Evolutionary conservation across 2,113 vertebrate genomes (phyloP).

Genomic region (Charadrius vociferus): DNA sequence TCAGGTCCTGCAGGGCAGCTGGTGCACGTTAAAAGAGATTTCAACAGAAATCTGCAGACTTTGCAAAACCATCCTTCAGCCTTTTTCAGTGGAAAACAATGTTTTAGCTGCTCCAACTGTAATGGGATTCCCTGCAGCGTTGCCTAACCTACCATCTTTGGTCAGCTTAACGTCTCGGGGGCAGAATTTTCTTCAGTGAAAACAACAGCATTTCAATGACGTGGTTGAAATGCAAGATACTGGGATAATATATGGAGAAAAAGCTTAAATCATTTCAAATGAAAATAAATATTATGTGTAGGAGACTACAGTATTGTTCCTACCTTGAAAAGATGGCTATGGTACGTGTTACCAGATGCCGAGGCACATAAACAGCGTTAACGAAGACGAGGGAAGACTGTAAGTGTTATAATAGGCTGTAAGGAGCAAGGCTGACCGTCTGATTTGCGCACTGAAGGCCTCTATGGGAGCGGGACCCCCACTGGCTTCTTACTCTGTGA

Average conservation of each 20-base stretch:
- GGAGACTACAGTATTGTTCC: not conserved
- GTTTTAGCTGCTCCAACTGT: not conserved
- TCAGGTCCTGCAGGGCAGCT: not conserved
- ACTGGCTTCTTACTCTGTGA: not conserved
- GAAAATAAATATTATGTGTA: not conserved
- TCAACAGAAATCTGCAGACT: not conserved
- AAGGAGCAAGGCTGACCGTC: not conserved
- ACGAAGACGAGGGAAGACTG: not conserved
- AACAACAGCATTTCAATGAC: not conserved
- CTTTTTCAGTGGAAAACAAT: not conserved
- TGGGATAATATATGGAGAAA: not conserved
- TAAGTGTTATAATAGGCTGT: not conserved
- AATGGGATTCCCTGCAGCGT: not conserved
- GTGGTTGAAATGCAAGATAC: not conserved
- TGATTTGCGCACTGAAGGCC: not conserved
- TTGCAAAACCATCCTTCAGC: not conserved
- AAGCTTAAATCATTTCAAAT: not conserved
- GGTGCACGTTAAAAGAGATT: not conserved
- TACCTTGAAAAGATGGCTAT: not conserved
- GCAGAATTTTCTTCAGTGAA: not conserved
- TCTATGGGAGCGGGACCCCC: not conserved
- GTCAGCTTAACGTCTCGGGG: not conserved
- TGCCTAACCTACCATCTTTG: not conserved
- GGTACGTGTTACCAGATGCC: fast-evolving
- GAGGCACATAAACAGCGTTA: not conserved